Base-by-base conservation (phyloP, 1,140 invertebrate species). In the Drusus annulatus region DNA sequence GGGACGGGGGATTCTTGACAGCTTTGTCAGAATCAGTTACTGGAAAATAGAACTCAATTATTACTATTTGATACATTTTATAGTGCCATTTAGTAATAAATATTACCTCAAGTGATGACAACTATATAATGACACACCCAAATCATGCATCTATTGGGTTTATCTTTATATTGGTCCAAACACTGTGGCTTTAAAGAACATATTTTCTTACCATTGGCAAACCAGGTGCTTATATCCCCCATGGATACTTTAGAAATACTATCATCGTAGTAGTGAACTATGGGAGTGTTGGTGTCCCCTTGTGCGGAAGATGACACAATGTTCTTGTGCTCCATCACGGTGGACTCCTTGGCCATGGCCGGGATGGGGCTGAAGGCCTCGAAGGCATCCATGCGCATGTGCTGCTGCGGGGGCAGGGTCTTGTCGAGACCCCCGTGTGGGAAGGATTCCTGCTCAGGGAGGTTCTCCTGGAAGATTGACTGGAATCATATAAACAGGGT, bases 171-270 rank as follows among this genome's bases (percentile, higher is more conserved):
- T n/a, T n/a, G n/a, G n/a, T n/a, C n/a, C n/a, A n/a, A n/a, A n/a
- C n/a, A n/a, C n/a, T n/a, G n/a, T n/a, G n/a, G n/a, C n/a, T n/a
- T n/a, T n/a, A n/a, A n/a, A n/a, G n/a, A n/a, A n/a, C n/a, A n/a
- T n/a, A 54, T 10, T n/a, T n/a, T 54, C 86, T 86, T 80, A 91
- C 90, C 90, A 85, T 88, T 87, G 84, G 84, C 84, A 77, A 91
- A 89, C 91, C 91, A 92, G 78, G 86, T 89, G 81, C 90, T 92
- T 74, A 92, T 89, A 86, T 92, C 91, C 83, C 89, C 90, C 85
- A 91, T 89, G 21, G 90, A 90, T 16, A 91, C 90, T 23, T 88
- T 86, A 5, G 88, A 88, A 80, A 90, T 88, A 31, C 85, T 89
- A 52, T 90, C 88, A 0, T 86, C 86, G 1, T 86, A 86, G 5